Percentiles rank a stretch among this genome's conserved stretches.
These are phyloP conservation scores for Dorcus hopei DNA, from an alignment of 2,888 invertebrate genomes.

Conservation along the genomic window DNA sequence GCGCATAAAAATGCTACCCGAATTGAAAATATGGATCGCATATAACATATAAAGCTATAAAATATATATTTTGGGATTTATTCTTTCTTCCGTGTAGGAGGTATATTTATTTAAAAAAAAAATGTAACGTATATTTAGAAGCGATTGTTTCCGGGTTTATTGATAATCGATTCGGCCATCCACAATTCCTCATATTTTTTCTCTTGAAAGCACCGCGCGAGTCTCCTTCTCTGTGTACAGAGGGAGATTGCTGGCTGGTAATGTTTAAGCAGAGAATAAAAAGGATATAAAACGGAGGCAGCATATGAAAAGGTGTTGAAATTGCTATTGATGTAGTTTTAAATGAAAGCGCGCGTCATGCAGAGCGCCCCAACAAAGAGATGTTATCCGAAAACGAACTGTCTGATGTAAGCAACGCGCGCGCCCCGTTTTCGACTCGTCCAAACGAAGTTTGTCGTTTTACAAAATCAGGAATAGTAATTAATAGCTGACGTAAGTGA, in stretches of 20 bases:
- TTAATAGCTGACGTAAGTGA: too few species aligned
- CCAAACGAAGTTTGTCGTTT: too few species aligned
- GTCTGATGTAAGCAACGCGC: conserved; percentile 26
- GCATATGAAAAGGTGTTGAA: conserved; percentile 38
- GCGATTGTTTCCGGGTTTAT: too few species aligned
- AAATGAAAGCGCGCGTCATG: conserved; percentile 34
- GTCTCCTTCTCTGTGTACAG: not conserved
- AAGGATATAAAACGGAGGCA: not conserved
- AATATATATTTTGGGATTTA: too few species aligned
- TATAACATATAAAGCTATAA: not conserved
- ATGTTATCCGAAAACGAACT: conserved; percentile 37
- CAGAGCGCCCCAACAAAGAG: conserved; percentile 32
- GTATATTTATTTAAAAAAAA: too few species aligned
- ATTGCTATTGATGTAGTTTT: conserved; percentile 39
- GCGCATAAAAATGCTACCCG: not conserved
- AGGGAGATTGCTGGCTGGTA: not conserved
- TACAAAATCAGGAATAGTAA: not conserved
- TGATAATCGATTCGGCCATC: too few species aligned
- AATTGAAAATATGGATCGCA: not conserved
- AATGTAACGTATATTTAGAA: too few species aligned
- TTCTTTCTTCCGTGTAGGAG: too few species aligned
- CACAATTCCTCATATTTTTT: too few species aligned
- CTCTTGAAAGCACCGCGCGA: too few species aligned
- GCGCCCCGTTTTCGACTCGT: conserved; percentile 25
- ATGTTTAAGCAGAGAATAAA: not conserved